A percentile compares a stretch with the other conserved stretches of the same genome.
Conservation (phyloP, 2,888 invertebrate genomes). For the Ichneumoninae sp. region DNA sequence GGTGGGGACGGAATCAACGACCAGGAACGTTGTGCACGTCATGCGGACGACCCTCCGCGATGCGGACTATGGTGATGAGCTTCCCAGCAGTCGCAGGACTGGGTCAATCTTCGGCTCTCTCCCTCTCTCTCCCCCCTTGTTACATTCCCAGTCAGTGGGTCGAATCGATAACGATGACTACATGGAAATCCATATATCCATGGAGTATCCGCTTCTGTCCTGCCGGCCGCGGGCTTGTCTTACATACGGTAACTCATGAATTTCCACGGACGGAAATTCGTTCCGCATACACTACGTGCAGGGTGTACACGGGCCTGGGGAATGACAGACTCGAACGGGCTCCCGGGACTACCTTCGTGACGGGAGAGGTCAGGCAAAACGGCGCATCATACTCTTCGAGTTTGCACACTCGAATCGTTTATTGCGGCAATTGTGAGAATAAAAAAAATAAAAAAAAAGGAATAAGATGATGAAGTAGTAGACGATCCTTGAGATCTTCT, state of each 20-base stretch:
- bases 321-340: neutral
- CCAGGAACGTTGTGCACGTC: slow-evolving; percentile 55
- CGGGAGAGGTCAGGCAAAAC: slow-evolving; percentile 2
- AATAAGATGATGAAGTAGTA: neutral
- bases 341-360: slow-evolving; percentile 13
- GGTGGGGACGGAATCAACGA: slow-evolving; percentile 41
- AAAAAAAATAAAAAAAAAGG: neutral
- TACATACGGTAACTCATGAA: slow-evolving; percentile 43
- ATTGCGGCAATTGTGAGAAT: neutral
- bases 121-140: slow-evolving; percentile 12
- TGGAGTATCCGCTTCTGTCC: slow-evolving; percentile 49
- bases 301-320: neutral
- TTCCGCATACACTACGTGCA: slow-evolving; percentile 31
- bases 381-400: neutral
- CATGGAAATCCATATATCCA: slow-evolving; percentile 66
- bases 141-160: slow-evolving; percentile 71
- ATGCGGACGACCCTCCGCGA: slow-evolving; percentile 49
- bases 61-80: slow-evolving; percentile 65
- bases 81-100: slow-evolving; percentile 55
- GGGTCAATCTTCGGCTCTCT: slow-evolving; percentile 62
- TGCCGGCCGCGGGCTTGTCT: slow-evolving; percentile 10
- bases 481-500: neutral
- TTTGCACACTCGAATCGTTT: neutral
- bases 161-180: slow-evolving; percentile 78
- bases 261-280: slow-evolving; percentile 35